Evolutionary conservation across 1,140 invertebrate species (phyloP).

Genomic region (Drosophila simulans): DNA sequence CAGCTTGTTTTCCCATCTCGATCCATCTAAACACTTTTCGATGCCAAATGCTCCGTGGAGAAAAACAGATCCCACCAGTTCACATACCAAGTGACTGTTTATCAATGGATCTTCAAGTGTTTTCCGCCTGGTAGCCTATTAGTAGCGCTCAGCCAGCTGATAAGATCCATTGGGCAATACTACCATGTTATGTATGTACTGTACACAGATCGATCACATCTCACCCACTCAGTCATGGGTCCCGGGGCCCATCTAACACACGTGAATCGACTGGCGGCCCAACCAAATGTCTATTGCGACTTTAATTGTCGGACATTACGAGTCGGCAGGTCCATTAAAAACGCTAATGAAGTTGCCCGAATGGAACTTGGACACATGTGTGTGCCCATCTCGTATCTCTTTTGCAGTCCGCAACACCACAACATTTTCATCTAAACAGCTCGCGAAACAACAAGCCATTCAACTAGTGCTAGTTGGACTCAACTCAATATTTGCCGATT

Average conservation of each 20-base stretch:
- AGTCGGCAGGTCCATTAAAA: conserved; percentile 79
- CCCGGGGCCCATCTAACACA: conserved; percentile 27
- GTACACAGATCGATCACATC: conserved; percentile 26
- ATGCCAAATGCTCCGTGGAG: conserved; percentile 15
- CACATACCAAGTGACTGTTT: conserved; percentile 33
- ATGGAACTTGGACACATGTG: conserved; percentile 55
- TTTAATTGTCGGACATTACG: conserved; percentile 77
- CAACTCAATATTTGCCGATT: conserved; percentile 62
- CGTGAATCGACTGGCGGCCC: background rate
- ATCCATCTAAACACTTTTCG: conserved; percentile 34
- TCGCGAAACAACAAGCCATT: conserved; percentile 59
- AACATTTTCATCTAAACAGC: conserved; percentile 78
- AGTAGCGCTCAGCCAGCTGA: conserved; percentile 74
- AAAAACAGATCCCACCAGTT: conserved; percentile 20
- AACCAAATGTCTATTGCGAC: conserved; percentile 42
- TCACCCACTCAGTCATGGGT: conserved; percentile 36
- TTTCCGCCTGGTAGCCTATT: conserved; percentile 44
- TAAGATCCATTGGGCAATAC: conserved; percentile 44
- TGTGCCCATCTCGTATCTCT: background rate
- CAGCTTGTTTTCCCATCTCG: conserved; percentile 12
- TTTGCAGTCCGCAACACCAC: conserved; percentile 54
- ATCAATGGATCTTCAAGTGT: conserved; percentile 64
- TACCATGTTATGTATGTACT: background rate
- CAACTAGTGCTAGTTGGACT: conserved; percentile 46
- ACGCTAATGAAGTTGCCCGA: conserved; percentile 79